These are phyloP conservation scores for Myoxocephalus aenaeus DNA, from an alignment of 2,797 vertebrate species.

Conservation along the genomic window DNA sequence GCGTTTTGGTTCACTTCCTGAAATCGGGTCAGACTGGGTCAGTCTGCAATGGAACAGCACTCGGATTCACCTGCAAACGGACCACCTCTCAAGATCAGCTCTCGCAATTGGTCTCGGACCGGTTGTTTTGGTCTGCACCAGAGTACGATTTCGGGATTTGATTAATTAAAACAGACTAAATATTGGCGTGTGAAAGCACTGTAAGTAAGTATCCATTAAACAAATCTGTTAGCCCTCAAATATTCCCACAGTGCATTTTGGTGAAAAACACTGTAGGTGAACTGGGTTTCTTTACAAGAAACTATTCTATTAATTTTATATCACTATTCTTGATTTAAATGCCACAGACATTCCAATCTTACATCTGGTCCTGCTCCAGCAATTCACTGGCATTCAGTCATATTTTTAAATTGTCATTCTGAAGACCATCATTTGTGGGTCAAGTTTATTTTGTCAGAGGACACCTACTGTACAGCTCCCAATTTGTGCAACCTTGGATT, in stretches of 20 bases:
- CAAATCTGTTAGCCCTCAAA: not conserved
- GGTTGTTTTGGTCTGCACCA: not conserved
- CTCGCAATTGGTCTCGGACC: not conserved
- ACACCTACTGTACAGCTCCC: not conserved
- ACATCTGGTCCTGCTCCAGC: not conserved
- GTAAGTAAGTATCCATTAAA: not conserved
- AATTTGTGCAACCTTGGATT: constrained; percentile 7
- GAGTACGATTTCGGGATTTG: not conserved
- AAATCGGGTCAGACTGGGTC: not conserved
- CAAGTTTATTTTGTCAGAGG: not conserved
- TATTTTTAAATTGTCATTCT: not conserved
- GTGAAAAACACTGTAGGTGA: not conserved
- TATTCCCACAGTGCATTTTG: not conserved
- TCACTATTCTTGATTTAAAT: not conserved
- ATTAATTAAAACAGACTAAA: not conserved
- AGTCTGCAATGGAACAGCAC: not conserved
- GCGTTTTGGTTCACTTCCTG: not conserved
- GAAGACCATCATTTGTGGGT: not conserved
- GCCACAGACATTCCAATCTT: not conserved
- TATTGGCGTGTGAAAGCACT: not conserved
- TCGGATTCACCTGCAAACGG: not conserved
- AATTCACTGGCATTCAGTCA: not conserved
- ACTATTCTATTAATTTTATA: not conserved
- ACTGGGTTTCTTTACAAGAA: constrained; percentile 1
- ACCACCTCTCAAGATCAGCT: not conserved